Evolutionary conservation across 2,797 vertebrate species (phyloP).

Genomic region (Alauda arvensis): DNA sequence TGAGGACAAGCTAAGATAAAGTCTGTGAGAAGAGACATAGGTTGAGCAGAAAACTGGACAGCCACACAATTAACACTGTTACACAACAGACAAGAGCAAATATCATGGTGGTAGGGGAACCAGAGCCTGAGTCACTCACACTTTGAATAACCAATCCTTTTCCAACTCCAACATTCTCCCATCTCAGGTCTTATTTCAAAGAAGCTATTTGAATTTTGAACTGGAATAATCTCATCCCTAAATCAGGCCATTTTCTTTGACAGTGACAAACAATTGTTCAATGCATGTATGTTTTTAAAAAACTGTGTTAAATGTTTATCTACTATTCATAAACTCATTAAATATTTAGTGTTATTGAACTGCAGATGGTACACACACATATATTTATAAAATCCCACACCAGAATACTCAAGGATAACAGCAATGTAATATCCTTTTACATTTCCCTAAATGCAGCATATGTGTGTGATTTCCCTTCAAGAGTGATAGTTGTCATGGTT

Average conservation of each 20-base stretch:
- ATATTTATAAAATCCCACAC: neutral
- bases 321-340: neutral
- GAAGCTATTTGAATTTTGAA: neutral
- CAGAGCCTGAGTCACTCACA: neutral
- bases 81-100: neutral
- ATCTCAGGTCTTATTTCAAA: neutral
- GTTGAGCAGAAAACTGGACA: neutral
- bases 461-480: slow-evolving; percentile 7
- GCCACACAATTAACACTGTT: neutral
- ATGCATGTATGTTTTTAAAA: neutral
- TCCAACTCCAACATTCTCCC: neutral
- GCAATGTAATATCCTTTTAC: neutral
- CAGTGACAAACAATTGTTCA: neutral
- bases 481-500: neutral
- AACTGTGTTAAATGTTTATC: slow-evolving; percentile 34
- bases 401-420: neutral
- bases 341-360: slow-evolving; percentile 31
- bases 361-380: neutral
- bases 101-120: neutral
- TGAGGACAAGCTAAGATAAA: neutral
- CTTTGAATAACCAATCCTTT: neutral
- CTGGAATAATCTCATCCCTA: neutral
- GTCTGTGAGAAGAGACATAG: neutral
- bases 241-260: neutral
- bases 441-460: slow-evolving; percentile 4